phyloP scores from a whole-genome alignment of 2,888 invertebrate genomes.

The Ormyrus pomaceus region DNA sequence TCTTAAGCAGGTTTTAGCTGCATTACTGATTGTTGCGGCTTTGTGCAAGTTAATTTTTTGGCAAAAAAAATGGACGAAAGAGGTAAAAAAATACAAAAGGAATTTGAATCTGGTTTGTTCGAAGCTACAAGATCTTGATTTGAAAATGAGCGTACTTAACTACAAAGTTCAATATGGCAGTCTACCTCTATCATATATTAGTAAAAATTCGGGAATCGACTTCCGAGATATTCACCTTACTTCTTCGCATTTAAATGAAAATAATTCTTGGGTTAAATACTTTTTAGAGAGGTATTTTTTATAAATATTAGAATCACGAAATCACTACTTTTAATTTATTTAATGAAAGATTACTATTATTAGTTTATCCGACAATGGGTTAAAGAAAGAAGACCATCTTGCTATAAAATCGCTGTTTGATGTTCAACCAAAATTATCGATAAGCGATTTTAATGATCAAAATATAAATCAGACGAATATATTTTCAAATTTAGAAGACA shows the following conservation, averaged over 20 bases:
- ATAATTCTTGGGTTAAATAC: slow-evolving; percentile 65
- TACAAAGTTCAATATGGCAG: slow-evolving; percentile 71
- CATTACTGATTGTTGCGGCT: slow-evolving; percentile 60
- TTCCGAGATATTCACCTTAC: slow-evolving; percentile 61
- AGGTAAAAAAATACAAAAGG: slow-evolving; percentile 57
- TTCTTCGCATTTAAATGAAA: slow-evolving; percentile 62
- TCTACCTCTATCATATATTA: slow-evolving; percentile 67
- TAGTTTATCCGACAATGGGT: slow-evolving; percentile 6
- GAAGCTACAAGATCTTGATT: slow-evolving; percentile 69
- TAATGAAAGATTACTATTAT: neutral
- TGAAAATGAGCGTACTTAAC: slow-evolving; percentile 68
- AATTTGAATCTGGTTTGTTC: slow-evolving; percentile 63
- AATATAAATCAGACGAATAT: neutral
- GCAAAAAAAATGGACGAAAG: slow-evolving; percentile 59
- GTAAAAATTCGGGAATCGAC: slow-evolving; percentile 56
- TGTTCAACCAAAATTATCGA: neutral
- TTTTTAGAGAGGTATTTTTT: slow-evolving; percentile 62
- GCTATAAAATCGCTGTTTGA: neutral
- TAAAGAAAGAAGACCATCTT: neutral
- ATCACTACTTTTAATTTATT: neutral
- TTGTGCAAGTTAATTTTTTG: slow-evolving; percentile 62
- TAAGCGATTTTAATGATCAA: slow-evolving; percentile 2
- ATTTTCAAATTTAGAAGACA: neutral
- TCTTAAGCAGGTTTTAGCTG: slow-evolving; percentile 61
- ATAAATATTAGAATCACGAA: neutral